These are phyloP conservation scores for Spodoptera picta DNA, from an alignment of 2,888 invertebrate species.

Conservation along the genomic window DNA sequence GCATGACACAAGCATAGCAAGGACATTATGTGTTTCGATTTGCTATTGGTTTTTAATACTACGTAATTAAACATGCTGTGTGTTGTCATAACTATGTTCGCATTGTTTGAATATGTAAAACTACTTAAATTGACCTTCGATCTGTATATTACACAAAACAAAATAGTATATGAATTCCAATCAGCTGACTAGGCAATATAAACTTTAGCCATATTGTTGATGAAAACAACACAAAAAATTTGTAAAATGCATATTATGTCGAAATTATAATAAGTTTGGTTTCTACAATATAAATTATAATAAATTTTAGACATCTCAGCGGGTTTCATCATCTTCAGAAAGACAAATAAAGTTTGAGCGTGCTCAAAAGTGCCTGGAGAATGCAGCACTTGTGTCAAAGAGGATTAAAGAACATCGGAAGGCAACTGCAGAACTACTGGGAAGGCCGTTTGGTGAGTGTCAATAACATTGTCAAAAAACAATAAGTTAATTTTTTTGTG, in stretches of 20 bases:
- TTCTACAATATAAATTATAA: background rate
- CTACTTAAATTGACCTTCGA: constrained; percentile 9
- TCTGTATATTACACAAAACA: background rate
- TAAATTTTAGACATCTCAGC: constrained; percentile 65
- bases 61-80: constrained; percentile 42
- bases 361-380: constrained; percentile 85
- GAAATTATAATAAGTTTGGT: constrained; percentile 14
- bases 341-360: constrained; percentile 83
- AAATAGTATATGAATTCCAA: constrained; percentile 1
- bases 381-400: constrained; percentile 86
- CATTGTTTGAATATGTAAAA: background rate
- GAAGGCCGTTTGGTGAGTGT: constrained; percentile 79
- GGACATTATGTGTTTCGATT: constrained; percentile 41
- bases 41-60: constrained; percentile 38
- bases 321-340: constrained; percentile 76
- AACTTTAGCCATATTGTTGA: constrained; percentile 25
- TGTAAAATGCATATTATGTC: background rate
- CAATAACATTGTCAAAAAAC: background rate
- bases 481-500: background rate
- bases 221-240: background rate
- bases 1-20: constrained; percentile 33
- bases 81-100: constrained; percentile 19
- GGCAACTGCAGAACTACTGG: constrained; percentile 84
- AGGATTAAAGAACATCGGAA: constrained; percentile 84
- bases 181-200: constrained; percentile 19